Base-by-base conservation (phyloP, 2,113 vertebrate species). In the Oreochromis niloticus region DNA sequence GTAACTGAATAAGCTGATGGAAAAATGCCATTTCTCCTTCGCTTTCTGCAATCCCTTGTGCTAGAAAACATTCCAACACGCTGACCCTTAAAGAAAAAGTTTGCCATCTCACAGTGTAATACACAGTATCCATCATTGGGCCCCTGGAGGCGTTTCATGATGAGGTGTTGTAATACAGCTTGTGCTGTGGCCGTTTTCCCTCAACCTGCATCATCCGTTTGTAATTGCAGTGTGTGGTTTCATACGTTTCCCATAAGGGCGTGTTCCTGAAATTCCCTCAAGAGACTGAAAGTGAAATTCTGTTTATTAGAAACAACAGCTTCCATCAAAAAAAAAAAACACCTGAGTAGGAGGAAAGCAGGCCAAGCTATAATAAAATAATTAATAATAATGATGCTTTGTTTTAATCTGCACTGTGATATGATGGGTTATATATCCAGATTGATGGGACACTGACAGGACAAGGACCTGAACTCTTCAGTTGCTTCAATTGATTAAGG, bases 141-240 rank as follows among this genome's bases (percentile, higher is more conserved):
- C 7, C 88, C 91, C 89, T 52, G 41, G 88, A 90, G 90, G 88
- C 9, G 50, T 87, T 89, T 78, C 41, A 46, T 86, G 88, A 91
- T 88, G 79, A 91, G 90, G 52, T 50, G 85, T 9, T 68, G 75
- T 86, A 90, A 89, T 88, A 87, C 61, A 82, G 43, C 90, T 92
- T 87, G 61, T 68, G 82, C 80, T n/a, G 52, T 30, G 50, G 59
- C 88, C 32, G 11, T 80, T 89, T 86, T 10, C 85, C 57, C 36
- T 82, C 82, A 87, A 86, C 56, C 84, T 80, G 85, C 82, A 61
- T 87, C 88, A 86, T 91, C 87, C 83, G 48, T 88, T 88, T 85
- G 85, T 88, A 91, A 94, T 90, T 91, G 88, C 83, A 82, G 68
- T 43, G 57, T 82, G 79, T 56, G 54, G 78, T 90, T 92, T 85